Percentiles rank a stretch among this genome's conserved stretches.
phyloP scores from a whole-genome alignment of 2,888 invertebrate species.

The Hirudinaria manillensis region DNA sequence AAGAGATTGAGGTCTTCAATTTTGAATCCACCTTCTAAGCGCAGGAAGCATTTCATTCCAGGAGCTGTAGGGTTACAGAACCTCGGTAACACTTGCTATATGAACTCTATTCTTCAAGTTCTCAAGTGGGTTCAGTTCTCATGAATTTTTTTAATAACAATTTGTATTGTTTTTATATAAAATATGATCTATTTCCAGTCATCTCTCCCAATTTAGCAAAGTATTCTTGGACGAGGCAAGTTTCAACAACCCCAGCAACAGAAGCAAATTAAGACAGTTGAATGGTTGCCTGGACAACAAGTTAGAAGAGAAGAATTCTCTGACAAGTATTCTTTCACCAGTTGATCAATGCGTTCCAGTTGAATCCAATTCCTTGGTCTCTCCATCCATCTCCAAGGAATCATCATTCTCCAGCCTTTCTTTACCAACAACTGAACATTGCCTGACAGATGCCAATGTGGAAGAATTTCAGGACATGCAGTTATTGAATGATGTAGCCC shows the following conservation, averaged over 20 bases:
- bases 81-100: constrained; percentile 54
- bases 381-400: too few relatives aligned
- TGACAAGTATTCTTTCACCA: too few relatives aligned
- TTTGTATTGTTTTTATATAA: not conserved
- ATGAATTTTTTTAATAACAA: not conserved
- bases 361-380: too few relatives aligned
- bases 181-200: constrained; percentile 22
- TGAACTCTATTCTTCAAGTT: constrained; percentile 53
- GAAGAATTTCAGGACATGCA: too few relatives aligned
- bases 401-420: too few relatives aligned
- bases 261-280: not conserved
- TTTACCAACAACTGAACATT: too few relatives aligned
- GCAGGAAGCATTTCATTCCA: constrained; percentile 44
- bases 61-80: constrained; percentile 54
- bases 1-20: constrained; percentile 11
- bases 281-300: too few relatives aligned
- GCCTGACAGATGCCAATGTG: too few relatives aligned
- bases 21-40: not conserved
- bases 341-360: too few relatives aligned
- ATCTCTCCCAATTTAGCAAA: constrained; percentile 34
- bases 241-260: not conserved
- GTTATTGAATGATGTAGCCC: not conserved
- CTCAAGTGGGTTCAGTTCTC: constrained; percentile 44
- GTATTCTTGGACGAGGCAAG: constrained; percentile 30
- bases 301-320: too few relatives aligned